phyloP scores from a whole-genome alignment of 2,888 invertebrate genomes.

The Eumacrocentrus americanus region DNA sequence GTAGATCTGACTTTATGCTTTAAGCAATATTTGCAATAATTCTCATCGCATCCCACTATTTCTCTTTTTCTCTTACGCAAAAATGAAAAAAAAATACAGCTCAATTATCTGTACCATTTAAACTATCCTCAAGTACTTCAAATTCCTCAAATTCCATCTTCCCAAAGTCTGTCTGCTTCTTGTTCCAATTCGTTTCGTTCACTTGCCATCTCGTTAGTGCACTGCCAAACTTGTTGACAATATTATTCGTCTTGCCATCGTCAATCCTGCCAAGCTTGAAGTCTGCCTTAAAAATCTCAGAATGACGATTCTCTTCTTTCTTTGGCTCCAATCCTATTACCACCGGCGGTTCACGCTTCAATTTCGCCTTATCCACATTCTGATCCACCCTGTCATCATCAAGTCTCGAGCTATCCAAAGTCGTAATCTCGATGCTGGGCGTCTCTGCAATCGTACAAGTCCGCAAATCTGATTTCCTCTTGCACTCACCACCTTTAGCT shows the following conservation, averaged over 20 bases:
- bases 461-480: constrained; percentile 38
- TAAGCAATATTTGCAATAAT: too few relatives aligned
- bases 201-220: constrained; percentile 57
- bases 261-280: constrained; percentile 54
- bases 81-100: too few relatives aligned
- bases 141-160: constrained; percentile 88
- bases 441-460: constrained; percentile 54
- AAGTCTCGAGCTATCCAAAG: constrained; percentile 42
- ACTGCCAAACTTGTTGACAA: constrained; percentile 46
- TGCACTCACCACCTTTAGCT: constrained; percentile 31
- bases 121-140: constrained; percentile 73
- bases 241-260: constrained; percentile 43
- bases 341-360: constrained; percentile 59
- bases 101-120: constrained; percentile 56
- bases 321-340: constrained; percentile 64
- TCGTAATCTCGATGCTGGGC: constrained; percentile 57
- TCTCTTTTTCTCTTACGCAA: too few relatives aligned
- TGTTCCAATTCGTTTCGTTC: constrained; percentile 64
- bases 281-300: constrained; percentile 53
- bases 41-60: too few relatives aligned
- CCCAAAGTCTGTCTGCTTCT: constrained; percentile 69
- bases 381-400: constrained; percentile 59
- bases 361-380: constrained; percentile 64
- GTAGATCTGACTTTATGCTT: constrained; percentile 3
- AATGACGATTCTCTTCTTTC: constrained; percentile 51